These are phyloP conservation scores for Falco biarmicus DNA, from an alignment of 2,797 vertebrate genomes.

Conservation along the genomic window DNA sequence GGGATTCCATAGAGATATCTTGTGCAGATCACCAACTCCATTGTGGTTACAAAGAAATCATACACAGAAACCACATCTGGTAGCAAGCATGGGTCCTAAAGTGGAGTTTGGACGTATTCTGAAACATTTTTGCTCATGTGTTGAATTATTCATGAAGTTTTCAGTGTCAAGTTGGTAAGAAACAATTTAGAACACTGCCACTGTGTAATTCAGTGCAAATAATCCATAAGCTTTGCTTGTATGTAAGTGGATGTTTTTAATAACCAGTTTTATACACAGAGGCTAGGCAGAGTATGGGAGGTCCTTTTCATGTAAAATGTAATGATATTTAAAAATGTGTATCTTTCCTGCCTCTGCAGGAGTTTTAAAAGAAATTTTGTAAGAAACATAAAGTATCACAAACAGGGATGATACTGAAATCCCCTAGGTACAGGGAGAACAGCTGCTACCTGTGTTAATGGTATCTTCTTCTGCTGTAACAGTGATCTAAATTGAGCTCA, in stretches of 20 bases:
- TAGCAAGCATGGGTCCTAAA: not conserved
- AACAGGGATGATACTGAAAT: not conserved
- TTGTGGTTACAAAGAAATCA: not conserved
- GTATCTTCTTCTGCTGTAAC: not conserved
- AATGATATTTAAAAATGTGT: not conserved
- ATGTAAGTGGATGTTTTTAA: not conserved
- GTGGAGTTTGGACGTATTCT: not conserved
- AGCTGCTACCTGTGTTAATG: not conserved
- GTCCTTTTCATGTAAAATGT: not conserved
- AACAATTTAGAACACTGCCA: not conserved
- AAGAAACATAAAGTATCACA: not conserved
- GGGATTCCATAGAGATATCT: not conserved
- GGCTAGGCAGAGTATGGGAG: not conserved
- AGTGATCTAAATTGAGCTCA: not conserved
- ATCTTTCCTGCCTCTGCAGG: not conserved
- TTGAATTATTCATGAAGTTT: not conserved
- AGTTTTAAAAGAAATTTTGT: not conserved
- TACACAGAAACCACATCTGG: not conserved
- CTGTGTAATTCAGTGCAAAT: not conserved
- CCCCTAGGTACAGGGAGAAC: not conserved
- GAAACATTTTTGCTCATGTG: not conserved
- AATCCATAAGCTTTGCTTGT: not conserved
- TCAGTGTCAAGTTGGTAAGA: not conserved
- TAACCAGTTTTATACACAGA: not conserved
- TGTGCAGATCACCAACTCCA: not conserved